Percentiles rank a stretch among this genome's conserved stretches.
These are phyloP conservation scores for Nylanderia fulva DNA, from an alignment of 1,140 invertebrate genomes.

Conservation along the genomic window DNA sequence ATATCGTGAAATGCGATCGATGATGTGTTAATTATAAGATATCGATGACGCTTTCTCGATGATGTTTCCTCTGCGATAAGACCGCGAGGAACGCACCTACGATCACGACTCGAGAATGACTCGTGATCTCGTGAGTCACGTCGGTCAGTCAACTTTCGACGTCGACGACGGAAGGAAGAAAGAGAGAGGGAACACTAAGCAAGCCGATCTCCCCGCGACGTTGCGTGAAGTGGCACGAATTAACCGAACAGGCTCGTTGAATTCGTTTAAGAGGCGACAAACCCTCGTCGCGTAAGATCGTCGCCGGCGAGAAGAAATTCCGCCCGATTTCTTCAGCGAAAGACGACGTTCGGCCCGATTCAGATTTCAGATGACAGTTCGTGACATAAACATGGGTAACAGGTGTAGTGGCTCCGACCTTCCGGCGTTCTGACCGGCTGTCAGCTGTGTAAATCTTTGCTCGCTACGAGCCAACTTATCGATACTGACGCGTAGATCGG, in stretches of 20 bases:
- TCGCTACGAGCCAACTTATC: neutral
- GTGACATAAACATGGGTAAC: neutral
- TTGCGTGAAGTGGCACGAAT: slow-evolving; percentile 61
- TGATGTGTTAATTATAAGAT: slow-evolving; percentile 19
- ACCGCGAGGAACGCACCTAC: slow-evolving; percentile 6
- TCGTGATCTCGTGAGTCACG: slow-evolving; percentile 63
- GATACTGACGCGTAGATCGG: neutral
- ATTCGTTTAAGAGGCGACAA: slow-evolving; percentile 55
- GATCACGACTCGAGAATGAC: slow-evolving; percentile 11
- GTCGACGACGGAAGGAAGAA: slow-evolving; percentile 19
- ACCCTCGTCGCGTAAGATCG: neutral
- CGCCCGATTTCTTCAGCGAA: neutral
- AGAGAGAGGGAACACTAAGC: slow-evolving; percentile 8
- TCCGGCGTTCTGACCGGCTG: neutral
- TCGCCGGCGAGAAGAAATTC: neutral
- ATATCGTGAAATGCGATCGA: slow-evolving; percentile 14
- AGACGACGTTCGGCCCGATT: slow-evolving; percentile 11
- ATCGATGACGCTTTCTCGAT: neutral
- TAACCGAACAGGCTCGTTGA: slow-evolving; percentile 54
- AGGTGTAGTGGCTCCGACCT: neutral
- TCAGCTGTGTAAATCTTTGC: slow-evolving; percentile 34
- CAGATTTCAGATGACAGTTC: neutral
- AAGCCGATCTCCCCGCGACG: neutral
- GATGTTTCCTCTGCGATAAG: slow-evolving; percentile 16
- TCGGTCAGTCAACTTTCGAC: slow-evolving; percentile 70